Conservation (phyloP, 2,888 invertebrate genomes). For the Drepana falcataria region DNA sequence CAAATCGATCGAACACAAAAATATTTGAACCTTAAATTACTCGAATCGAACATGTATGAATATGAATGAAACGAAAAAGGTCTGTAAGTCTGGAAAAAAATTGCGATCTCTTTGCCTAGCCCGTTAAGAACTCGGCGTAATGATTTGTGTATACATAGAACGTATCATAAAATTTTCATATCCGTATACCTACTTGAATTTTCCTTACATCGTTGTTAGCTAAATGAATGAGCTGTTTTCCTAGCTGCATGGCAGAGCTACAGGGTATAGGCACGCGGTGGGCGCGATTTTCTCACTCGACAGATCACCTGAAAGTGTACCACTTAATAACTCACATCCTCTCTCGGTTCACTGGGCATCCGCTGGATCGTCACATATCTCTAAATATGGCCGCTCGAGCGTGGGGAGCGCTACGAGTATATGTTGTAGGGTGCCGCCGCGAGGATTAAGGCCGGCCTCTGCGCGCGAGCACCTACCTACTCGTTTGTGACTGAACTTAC, state of each 20-base stretch:
- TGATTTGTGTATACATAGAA: too few relatives aligned
- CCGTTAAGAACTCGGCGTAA: too few relatives aligned
- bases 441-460: neutral
- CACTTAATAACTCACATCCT: conserved; percentile 78
- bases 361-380: conserved; percentile 77
- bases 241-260: neutral
- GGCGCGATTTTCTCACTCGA: conserved; percentile 72
- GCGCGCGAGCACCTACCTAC: neutral
- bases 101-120: too few relatives aligned
- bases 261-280: conserved; percentile 16
- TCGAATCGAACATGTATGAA: too few relatives aligned
- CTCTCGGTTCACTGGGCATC: conserved; percentile 74
- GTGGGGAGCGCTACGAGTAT: conserved; percentile 44
- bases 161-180: too few relatives aligned
- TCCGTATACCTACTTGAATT: too few relatives aligned
- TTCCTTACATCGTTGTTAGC: too few relatives aligned
- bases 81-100: too few relatives aligned
- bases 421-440: conserved; percentile 7
- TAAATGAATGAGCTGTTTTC: too few relatives aligned
- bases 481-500: conserved; percentile 11
- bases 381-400: conserved; percentile 73
- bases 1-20: too few relatives aligned
- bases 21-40: too few relatives aligned
- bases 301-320: conserved; percentile 77
- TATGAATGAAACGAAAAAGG: too few relatives aligned